A percentile compares a stretch with the other conserved stretches of the same genome.
These are phyloP conservation scores for Dynastes maya DNA, from an alignment of 2,888 invertebrate species.

Conservation along the genomic window DNA sequence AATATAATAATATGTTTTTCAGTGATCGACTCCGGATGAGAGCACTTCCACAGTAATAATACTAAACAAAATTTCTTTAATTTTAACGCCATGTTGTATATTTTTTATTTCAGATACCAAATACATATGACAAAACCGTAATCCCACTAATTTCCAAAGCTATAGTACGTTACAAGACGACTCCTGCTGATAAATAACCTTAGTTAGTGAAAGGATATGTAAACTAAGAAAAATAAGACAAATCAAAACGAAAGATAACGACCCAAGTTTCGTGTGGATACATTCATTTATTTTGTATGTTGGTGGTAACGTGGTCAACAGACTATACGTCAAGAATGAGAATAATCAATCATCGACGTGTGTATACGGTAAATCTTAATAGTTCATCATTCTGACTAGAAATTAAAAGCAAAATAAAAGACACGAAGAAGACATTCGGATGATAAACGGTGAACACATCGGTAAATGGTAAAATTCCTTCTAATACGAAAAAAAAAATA, in stretches of 20 bases:
- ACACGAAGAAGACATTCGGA: constrained; percentile 11
- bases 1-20: too few relatives aligned
- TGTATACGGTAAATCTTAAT: constrained; percentile 37
- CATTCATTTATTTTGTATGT: constrained; percentile 36
- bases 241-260: constrained; percentile 8
- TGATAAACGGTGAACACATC: not conserved
- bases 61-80: too few relatives aligned
- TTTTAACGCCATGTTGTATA: too few relatives aligned
- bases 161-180: not conserved
- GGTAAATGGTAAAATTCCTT: not conserved
- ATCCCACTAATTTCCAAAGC: not conserved
- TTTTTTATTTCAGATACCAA: not conserved
- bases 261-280: constrained; percentile 21
- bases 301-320: constrained; percentile 19
- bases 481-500: constrained; percentile 13
- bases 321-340: constrained; percentile 27
- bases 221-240: constrained; percentile 1
- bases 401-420: constrained; percentile 28
- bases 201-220: constrained; percentile 8
- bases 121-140: not conserved
- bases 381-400: constrained; percentile 23
- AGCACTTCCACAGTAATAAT: too few relatives aligned
- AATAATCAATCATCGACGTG: constrained; percentile 42
- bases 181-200: not conserved
- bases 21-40: too few relatives aligned